A percentile compares a stretch with the other conserved stretches of the same genome.
Evolutionary conservation across 53 echinoderm and acorn worm genomes (phyloP).

Genomic region (Astropecten irregularis): DNA sequence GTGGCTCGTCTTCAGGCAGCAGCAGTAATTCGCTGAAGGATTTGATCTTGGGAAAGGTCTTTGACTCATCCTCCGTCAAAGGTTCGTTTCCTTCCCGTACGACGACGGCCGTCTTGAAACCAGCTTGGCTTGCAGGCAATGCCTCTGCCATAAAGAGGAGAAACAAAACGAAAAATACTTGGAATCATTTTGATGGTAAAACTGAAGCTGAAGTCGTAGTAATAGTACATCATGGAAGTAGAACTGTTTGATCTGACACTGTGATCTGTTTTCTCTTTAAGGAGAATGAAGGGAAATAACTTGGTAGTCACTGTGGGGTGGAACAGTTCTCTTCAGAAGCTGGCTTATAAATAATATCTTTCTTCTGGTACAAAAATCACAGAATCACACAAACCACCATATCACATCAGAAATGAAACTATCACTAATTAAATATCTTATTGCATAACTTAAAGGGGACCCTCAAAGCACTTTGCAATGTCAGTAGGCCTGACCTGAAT

Average conservation of each 20-base stretch:
- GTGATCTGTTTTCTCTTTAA: neutral
- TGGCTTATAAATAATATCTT: neutral
- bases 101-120: conserved; percentile 65
- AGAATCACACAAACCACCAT: too few relatives aligned
- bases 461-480: too few relatives aligned
- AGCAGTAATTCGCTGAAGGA: conserved; percentile 71
- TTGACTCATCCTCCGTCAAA: conserved; percentile 65
- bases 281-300: neutral
- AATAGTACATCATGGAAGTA: neutral
- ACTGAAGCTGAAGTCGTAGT: neutral
- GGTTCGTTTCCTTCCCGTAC: conserved; percentile 77
- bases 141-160: conserved; percentile 68
- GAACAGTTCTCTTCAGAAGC: neutral
- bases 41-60: conserved; percentile 49
- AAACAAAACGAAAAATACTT: neutral
- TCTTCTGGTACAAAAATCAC: too few relatives aligned
- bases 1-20: conserved; percentile 3
- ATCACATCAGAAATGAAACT: too few relatives aligned
- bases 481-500: too few relatives aligned
- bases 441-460: too few relatives aligned
- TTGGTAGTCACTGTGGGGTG: neutral
- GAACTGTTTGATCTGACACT: neutral
- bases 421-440: too few relatives aligned
- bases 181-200: neutral
- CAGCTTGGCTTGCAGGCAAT: conserved; percentile 75